Conservation (phyloP, 1,140 invertebrate species). For the Hylaeus volcanicus region DNA sequence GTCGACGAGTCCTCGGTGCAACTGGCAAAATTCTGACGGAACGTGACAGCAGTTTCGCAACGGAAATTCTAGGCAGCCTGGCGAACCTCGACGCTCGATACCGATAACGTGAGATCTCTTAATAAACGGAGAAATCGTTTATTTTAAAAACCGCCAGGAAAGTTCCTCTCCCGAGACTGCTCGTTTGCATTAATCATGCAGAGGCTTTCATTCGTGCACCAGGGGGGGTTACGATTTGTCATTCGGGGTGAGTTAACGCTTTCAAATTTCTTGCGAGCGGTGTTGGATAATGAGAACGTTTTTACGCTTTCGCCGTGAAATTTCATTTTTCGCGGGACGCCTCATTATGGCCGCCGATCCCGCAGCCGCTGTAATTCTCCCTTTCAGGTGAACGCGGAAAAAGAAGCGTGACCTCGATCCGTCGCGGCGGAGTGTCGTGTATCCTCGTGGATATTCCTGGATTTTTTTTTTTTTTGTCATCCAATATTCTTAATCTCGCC, state of each 20-base stretch:
- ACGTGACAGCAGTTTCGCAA: no score
- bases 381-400: constrained; percentile 45
- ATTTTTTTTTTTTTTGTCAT: constrained; percentile 46
- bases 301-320: constrained; percentile 7
- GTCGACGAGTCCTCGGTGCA: no score
- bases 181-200: constrained; percentile 16
- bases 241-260: constrained; percentile 9
- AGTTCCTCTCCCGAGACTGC: background rate
- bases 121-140: no score
- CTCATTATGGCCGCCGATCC: constrained; percentile 18
- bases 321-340: constrained; percentile 18
- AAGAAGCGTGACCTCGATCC: constrained; percentile 61
- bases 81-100: no score
- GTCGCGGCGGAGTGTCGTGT: constrained; percentile 14
- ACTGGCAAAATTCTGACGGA: no score
- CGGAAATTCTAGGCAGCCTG: no score
- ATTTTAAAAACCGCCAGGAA: no score
- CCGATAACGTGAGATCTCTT: no score
- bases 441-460: background rate
- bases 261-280: background rate
- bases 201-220: background rate
- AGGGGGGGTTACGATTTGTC: constrained; percentile 13
- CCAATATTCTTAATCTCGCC: constrained; percentile 71
- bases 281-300: constrained; percentile 24
- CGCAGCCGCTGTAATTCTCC: constrained; percentile 45